These are phyloP conservation scores for Drosophila ercepeae DNA, from an alignment of 1,140 invertebrate genomes.

Conservation along the genomic window DNA sequence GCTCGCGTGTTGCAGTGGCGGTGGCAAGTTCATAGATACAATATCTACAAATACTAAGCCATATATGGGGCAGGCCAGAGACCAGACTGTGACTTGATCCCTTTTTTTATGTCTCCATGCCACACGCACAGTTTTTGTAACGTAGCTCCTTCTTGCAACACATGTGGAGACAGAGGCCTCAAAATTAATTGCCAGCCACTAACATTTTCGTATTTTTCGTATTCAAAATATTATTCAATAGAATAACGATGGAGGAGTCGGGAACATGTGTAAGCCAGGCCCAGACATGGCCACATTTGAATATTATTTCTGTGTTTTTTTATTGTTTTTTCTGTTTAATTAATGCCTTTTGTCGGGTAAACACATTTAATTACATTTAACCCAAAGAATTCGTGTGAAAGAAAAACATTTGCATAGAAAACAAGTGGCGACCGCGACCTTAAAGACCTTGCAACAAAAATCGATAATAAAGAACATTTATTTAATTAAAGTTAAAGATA, in stretches of 20 bases:
- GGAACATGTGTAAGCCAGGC: constrained; percentile 43
- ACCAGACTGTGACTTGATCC: constrained; percentile 64
- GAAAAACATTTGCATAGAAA: constrained; percentile 29
- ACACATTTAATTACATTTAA: constrained; percentile 41
- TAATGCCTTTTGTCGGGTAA: constrained; percentile 27
- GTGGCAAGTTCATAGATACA: constrained; percentile 73
- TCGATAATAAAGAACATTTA: neutral
- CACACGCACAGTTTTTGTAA: constrained; percentile 73
- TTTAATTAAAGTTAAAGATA: neutral
- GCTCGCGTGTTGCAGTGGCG: constrained; percentile 75
- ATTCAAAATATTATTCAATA: constrained; percentile 30
- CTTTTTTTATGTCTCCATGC: constrained; percentile 69
- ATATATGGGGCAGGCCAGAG: constrained; percentile 17
- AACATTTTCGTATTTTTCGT: constrained; percentile 47
- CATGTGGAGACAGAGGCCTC: constrained; percentile 55
- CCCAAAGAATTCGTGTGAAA: constrained; percentile 33
- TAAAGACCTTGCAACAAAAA: neutral
- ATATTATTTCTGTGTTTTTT: constrained; percentile 33
- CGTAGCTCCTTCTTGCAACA: constrained; percentile 37
- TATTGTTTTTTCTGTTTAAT: constrained; percentile 13
- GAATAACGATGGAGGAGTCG: constrained; percentile 1
- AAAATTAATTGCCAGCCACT: constrained; percentile 67
- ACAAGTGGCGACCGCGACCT: neutral
- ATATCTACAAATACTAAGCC: constrained; percentile 3
- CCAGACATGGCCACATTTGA: constrained; percentile 39